Evolutionary conservation across 2,888 invertebrate species (phyloP).

Genomic region (Drymonia ruficornis): DNA sequence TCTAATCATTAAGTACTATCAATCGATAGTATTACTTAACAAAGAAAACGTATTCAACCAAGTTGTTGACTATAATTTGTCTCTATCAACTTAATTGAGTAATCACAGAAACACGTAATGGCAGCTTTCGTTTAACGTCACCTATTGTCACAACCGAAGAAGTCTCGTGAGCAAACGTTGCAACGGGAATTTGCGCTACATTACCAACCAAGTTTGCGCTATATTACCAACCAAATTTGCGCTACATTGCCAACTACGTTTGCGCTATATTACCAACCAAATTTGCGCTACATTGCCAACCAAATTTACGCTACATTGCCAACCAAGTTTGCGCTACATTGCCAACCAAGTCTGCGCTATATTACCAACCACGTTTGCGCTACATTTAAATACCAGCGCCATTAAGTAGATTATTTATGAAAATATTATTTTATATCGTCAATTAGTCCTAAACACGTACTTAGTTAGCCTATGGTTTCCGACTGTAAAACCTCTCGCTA

Average conservation of each 20-base stretch:
- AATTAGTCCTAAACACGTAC: conserved; percentile 20
- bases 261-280: too few species aligned
- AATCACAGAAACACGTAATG: background rate
- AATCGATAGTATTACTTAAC: too few species aligned
- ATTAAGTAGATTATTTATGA: background rate
- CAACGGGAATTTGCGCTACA: too few species aligned
- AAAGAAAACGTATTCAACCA: too few species aligned
- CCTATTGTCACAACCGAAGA: background rate
- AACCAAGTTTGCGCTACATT: too few species aligned
- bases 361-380: too few species aligned
- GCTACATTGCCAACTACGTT: too few species aligned
- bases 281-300: too few species aligned
- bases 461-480: conserved; percentile 15
- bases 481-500: conserved; percentile 6
- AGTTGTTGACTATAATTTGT: background rate
- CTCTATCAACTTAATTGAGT: background rate
- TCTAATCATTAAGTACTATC: too few species aligned
- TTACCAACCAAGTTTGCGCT: background rate
- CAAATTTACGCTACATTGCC: too few species aligned
- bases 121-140: background rate
- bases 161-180: background rate
- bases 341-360: too few species aligned
- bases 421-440: background rate
- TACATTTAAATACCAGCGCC: background rate
- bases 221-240: too few species aligned